Conservation (phyloP, 2,797 vertebrate species). For the Pyrocephalus nanus region DNA sequence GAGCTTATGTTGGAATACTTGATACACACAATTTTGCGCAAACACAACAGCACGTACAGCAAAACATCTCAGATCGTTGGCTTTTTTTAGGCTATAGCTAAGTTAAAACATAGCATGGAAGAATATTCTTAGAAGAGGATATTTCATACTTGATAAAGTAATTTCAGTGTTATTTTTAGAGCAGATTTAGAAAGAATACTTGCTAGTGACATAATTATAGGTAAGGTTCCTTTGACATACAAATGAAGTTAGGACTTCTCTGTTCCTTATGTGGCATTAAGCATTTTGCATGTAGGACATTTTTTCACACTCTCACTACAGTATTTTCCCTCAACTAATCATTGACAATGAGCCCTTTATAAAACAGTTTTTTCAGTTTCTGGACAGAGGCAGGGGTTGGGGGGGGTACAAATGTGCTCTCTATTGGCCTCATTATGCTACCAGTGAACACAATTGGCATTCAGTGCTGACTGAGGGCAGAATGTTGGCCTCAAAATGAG, state of each 20-base stretch:
- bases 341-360: conserved; percentile 14
- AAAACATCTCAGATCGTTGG: background rate
- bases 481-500: background rate
- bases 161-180: conserved; percentile 7
- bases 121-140: background rate
- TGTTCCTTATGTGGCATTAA: background rate
- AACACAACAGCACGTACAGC: background rate
- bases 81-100: background rate
- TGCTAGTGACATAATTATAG: background rate
- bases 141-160: background rate
- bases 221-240: background rate
- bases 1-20: background rate
- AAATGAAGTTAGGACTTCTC: background rate
- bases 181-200: background rate
- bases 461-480: background rate
- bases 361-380: background rate
- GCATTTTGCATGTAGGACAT: background rate
- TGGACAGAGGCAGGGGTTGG: background rate
- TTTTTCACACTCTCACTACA: background rate
- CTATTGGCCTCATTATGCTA: background rate
- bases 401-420: background rate
- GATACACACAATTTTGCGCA: background rate
- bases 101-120: background rate
- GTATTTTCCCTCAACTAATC: background rate
- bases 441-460: conserved; percentile 7